Evolutionary conservation across 2,113 vertebrate species (phyloP).

Genomic region (Cyphomyrus plagiostoma): DNA sequence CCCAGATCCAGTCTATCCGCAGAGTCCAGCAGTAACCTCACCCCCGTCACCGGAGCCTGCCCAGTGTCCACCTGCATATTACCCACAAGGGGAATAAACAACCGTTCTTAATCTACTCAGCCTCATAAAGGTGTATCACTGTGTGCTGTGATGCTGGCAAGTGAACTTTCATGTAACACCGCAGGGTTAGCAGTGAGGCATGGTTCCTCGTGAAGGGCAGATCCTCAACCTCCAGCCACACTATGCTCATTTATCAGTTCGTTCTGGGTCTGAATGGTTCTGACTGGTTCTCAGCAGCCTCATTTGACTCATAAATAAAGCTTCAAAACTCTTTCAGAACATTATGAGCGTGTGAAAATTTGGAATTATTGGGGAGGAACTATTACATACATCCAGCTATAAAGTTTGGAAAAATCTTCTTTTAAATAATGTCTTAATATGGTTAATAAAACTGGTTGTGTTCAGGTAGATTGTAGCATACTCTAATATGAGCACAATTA

Average conservation of each 20-base stretch:
- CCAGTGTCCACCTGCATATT: not conserved
- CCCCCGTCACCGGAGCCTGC: not conserved
- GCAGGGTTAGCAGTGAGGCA: not conserved
- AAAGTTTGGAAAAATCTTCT: not conserved
- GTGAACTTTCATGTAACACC: not conserved
- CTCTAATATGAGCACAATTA: not conserved
- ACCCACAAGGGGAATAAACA: not conserved
- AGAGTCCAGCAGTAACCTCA: conserved; percentile 35
- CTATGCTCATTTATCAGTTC: not conserved
- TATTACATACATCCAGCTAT: not conserved
- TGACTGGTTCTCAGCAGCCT: not conserved
- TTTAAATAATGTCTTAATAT: not conserved
- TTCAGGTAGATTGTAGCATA: not conserved
- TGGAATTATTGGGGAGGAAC: not conserved
- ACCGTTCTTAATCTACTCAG: not conserved
- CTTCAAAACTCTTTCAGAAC: not conserved
- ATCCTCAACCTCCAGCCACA: not conserved
- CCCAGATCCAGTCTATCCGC: conserved; percentile 41
- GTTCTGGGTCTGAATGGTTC: not conserved
- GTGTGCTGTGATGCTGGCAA: not conserved
- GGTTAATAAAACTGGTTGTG: not conserved
- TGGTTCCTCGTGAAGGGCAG: not conserved
- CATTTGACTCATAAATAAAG: not conserved
- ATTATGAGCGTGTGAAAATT: not conserved
- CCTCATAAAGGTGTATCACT: not conserved